A percentile compares a stretch with the other conserved stretches of the same genome.
phyloP scores from a whole-genome alignment of 2,888 invertebrate genomes.

The Cancer borealis region DNA sequence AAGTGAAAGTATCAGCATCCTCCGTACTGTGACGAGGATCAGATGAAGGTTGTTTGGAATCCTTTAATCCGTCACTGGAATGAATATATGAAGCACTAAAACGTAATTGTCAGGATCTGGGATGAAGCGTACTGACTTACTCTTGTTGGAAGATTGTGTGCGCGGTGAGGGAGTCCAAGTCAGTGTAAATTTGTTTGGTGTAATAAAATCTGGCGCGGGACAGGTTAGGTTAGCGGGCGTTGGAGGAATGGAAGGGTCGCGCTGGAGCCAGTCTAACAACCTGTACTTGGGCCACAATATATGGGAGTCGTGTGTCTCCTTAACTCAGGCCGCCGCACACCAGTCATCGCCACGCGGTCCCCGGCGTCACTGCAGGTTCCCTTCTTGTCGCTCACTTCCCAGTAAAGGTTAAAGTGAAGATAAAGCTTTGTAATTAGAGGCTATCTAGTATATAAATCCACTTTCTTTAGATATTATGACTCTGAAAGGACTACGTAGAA shows the following conservation, averaged over 20 bases:
- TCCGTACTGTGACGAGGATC: background rate
- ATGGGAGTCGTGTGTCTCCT: constrained; percentile 22
- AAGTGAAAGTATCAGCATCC: background rate
- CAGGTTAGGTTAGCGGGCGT: constrained; percentile 11
- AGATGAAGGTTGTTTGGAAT: background rate
- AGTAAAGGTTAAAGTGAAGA: background rate
- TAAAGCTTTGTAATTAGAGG: background rate
- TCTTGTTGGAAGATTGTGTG: background rate
- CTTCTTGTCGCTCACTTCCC: background rate
- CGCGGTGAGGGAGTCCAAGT: constrained; percentile 9
- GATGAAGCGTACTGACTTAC: background rate
- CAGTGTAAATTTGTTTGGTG: constrained; percentile 30
- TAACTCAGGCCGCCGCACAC: background rate
- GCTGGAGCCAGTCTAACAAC: background rate
- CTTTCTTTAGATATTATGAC: background rate
- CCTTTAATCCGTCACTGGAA: background rate
- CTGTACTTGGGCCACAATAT: background rate
- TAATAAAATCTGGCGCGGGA: constrained; percentile 41
- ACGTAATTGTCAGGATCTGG: background rate
- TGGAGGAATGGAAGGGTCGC: background rate
- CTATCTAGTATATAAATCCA: background rate
- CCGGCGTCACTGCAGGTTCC: background rate
- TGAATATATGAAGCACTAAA: background rate
- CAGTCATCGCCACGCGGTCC: constrained; percentile 28
- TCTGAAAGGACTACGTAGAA: background rate